phyloP scores from a whole-genome alignment of 23 tunicate species.

The Styela plicata region DNA sequence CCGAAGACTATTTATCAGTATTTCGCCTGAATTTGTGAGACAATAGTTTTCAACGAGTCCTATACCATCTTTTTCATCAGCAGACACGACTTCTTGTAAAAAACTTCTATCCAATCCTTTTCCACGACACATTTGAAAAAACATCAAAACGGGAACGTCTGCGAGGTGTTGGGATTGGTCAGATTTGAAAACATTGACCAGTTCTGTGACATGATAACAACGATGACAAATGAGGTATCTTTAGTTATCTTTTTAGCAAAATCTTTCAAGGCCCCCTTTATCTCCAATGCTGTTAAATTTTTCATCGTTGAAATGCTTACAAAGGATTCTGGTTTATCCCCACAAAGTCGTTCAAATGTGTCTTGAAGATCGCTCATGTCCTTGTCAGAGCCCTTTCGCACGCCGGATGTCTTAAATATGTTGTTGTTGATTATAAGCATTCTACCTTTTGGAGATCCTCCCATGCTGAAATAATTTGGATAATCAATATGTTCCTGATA shows the following conservation, averaged over 20 bases:
- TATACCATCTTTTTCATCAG: not conserved
- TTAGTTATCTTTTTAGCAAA: not conserved
- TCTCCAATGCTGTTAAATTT: not conserved
- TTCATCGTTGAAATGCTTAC: not conserved
- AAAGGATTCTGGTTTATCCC: not conserved
- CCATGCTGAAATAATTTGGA: not conserved
- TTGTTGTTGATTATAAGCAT: not conserved
- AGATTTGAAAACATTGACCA: not conserved
- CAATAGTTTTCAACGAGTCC: not conserved
- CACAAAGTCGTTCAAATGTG: not conserved
- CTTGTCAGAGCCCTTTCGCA: not conserved
- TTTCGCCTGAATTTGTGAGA: not conserved
- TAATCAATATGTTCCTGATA: not conserved
- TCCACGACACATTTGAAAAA: conserved; percentile 17
- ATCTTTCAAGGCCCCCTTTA: not conserved
- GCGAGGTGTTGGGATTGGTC: not conserved
- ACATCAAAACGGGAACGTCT: not conserved
- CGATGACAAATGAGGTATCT: not conserved
- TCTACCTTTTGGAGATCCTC: not conserved
- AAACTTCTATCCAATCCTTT: not conserved
- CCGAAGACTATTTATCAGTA: not conserved
- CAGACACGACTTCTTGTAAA: not conserved
- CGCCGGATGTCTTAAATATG: not conserved
- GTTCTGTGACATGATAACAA: not conserved
- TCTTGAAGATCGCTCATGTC: not conserved